Evolutionary conservation across 1,140 invertebrate species (phyloP).

Genomic region (Popillia japonica): DNA sequence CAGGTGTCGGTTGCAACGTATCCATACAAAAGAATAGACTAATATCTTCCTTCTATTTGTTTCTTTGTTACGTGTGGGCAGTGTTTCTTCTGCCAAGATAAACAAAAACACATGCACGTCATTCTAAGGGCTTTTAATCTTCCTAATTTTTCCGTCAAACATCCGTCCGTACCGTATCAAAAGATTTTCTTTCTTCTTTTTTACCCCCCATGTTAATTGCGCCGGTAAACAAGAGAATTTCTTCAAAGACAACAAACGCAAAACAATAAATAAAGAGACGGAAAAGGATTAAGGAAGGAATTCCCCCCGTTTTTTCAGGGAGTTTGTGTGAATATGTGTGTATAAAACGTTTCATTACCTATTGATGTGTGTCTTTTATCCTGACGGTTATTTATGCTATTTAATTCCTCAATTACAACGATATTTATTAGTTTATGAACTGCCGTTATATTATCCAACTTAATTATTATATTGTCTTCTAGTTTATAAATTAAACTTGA

Average conservation of each 20-base stretch:
- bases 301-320: not conserved
- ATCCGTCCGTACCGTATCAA: conserved; percentile 28
- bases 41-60: not conserved
- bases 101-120: not conserved
- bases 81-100: not conserved
- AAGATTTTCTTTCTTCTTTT: conserved; percentile 19
- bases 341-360: conserved; percentile 24
- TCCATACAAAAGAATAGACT: not conserved
- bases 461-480: conserved; percentile 43
- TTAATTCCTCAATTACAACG: conserved; percentile 38
- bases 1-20: not conserved
- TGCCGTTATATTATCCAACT: conserved; percentile 39
- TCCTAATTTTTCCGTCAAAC: conserved; percentile 29
- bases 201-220: conserved; percentile 31
- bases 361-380: conserved; percentile 40
- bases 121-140: conserved; percentile 21
- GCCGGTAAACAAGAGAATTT: not conserved
- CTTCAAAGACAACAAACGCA: conserved; percentile 20
- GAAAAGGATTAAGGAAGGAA: not conserved
- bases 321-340: not conserved
- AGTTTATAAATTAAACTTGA: conserved; percentile 43
- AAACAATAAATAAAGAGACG: not conserved
- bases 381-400: conserved; percentile 33
- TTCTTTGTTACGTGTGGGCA: conserved; percentile 13
- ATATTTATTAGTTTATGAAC: conserved; percentile 45